Evolutionary conservation across 2,888 invertebrate species (phyloP), one percentile per base, ranked within the genome.

Genomic region (Aproaerema taeniolella): DNA sequence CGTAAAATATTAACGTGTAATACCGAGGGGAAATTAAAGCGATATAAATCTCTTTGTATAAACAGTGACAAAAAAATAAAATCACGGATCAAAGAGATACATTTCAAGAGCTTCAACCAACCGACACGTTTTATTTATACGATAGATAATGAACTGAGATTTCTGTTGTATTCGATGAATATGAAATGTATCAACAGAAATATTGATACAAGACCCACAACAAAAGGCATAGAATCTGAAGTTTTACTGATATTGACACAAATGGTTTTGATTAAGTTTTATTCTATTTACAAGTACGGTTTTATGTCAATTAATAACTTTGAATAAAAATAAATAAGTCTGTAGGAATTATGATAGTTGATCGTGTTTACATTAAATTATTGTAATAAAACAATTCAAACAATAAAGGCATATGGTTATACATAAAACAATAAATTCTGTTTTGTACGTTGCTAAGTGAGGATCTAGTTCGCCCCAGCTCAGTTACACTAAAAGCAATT

Each of bases 11-110:
- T 66, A 71, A 65, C 58, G 68, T 62, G 64, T 65, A 70, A 72
- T 72, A 60, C 75, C 72, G 58, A 67, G 60, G 69, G 72, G 71
- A 73, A 75, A 75, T 75, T 75, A 73, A 71, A 73, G 59, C 53
- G 64, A 67, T 61, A 64, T 59, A 60, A 64, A 67, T 67, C 59
- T 66, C 54, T 66, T 64, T 67, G 65, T 63, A 52, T 56, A 60
- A 62, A 69, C 59, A 61, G 50, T 50, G 51, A 52, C 51, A 53
- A 55, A 51, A 49, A 47, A 45, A 53, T 53, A 51, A 49, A 47
- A 45, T 42, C 32, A 37, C 41, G 39, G 50, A 52, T 55, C 50
- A 55, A 55, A 52, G 49, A 46, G 49, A 42, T 42, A 31, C n/a
- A 39, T 31, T 25, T 24, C 28, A 36, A 51, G 43, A 47, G 47